Evolutionary conservation across 2,888 invertebrate genomes (phyloP).

Genomic region (Mesoligia furuncula): DNA sequence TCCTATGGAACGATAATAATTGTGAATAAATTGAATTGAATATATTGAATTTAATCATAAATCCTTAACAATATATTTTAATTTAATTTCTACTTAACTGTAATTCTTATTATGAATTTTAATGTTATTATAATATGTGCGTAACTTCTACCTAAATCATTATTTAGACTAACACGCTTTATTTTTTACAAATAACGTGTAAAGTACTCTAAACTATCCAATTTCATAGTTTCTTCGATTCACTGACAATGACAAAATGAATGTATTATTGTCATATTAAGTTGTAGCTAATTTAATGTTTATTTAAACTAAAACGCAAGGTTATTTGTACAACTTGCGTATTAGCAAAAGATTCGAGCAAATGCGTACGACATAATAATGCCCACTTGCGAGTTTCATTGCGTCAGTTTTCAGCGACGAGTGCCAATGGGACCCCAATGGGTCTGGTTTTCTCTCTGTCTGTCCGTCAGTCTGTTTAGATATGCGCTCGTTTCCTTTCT

Average conservation of each 20-base stretch:
- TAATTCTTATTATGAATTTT: neutral
- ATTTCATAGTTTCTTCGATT: too few relatives aligned
- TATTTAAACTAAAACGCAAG: neutral
- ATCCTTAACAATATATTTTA: neutral
- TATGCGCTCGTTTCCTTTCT: neutral
- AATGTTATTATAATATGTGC: neutral
- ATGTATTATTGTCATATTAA: neutral
- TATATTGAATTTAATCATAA: too few relatives aligned
- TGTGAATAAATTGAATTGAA: too few relatives aligned
- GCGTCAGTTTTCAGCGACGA: neutral
- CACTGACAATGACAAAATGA: neutral
- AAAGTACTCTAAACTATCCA: neutral
- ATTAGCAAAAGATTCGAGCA: neutral
- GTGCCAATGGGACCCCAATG: neutral
- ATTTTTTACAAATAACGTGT: slow-evolving; percentile 5
- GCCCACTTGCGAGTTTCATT: neutral
- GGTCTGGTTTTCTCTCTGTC: too few relatives aligned
- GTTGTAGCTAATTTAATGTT: neutral
- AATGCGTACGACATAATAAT: neutral
- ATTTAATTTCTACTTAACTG: neutral
- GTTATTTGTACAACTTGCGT: slow-evolving; percentile 8
- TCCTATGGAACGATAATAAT: too few relatives aligned
- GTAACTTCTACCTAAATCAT: neutral
- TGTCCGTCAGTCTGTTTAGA: neutral
- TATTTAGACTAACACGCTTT: slow-evolving; percentile 1